Percentiles rank a stretch among this genome's conserved stretches.
phyloP scores from a whole-genome alignment of 2,797 vertebrate genomes.

The Xenops minutus region DNA sequence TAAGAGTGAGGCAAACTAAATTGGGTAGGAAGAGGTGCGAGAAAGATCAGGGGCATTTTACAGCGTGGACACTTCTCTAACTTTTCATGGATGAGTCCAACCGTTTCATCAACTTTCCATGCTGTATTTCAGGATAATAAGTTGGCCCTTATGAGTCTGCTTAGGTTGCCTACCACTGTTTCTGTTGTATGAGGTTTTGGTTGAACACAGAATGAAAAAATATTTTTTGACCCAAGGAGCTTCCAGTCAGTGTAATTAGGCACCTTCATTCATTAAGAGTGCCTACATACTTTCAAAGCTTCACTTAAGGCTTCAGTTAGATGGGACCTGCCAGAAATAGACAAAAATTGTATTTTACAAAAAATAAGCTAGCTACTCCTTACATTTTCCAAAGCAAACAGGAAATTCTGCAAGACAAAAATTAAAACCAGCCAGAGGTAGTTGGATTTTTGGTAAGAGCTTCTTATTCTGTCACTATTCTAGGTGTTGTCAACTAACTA shows the following conservation, averaged over 20 bases:
- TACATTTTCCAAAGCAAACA: neutral
- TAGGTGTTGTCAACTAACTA: neutral
- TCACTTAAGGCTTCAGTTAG: neutral
- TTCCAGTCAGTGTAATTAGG: neutral
- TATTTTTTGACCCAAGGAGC: neutral
- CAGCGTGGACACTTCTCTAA: neutral
- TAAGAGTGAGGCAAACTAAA: conserved; percentile 1
- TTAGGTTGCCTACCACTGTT: neutral
- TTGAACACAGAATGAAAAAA: neutral
- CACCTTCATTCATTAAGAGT: neutral
- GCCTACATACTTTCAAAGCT: neutral
- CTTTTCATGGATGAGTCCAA: neutral
- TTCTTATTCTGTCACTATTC: neutral
- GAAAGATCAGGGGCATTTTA: neutral
- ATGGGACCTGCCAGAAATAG: neutral
- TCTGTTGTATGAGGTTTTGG: neutral
- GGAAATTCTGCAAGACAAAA: neutral
- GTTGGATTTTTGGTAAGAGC: neutral
- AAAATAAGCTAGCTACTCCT: neutral
- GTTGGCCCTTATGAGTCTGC: neutral
- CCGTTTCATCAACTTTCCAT: neutral
- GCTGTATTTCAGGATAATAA: neutral
- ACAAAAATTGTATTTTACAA: neutral
- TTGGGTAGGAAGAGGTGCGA: conserved; percentile 16
- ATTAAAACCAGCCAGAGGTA: neutral